A percentile compares a stretch with the other conserved stretches of the same genome.
phyloP scores from a whole-genome alignment of 2,113 vertebrate genomes.

The Hiodon alosoides region DNA sequence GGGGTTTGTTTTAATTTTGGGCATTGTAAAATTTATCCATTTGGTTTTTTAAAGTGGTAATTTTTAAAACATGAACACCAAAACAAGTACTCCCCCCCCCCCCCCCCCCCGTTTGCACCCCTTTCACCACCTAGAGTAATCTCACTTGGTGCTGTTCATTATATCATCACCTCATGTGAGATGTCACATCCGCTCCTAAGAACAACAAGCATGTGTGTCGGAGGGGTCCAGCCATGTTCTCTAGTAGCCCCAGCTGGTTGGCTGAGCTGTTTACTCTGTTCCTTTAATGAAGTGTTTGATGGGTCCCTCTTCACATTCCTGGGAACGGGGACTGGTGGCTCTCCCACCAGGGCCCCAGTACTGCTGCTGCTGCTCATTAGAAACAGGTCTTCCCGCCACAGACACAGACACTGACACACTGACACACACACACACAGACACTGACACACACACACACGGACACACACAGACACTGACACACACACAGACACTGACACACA shows the following conservation, averaged over 20 bases:
- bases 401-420: conserved; percentile 39
- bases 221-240: conserved; percentile 19
- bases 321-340: conserved; percentile 51
- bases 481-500: too few species aligned
- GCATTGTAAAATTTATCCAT: too few species aligned
- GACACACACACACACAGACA: too few species aligned
- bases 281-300: conserved; percentile 45
- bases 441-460: too few species aligned
- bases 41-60: too few species aligned
- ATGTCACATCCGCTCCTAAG: conserved; percentile 20
- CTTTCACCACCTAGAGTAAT: conserved; percentile 15
- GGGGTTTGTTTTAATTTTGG: too few species aligned
- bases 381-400: conserved; percentile 54
- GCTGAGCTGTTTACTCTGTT: conserved; percentile 35
- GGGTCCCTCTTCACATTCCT: conserved; percentile 50
- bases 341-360: conserved; percentile 24
- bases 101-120: not conserved
- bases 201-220: conserved; percentile 16
- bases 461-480: too few species aligned
- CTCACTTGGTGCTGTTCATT: conserved; percentile 16
- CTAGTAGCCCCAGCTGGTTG: conserved; percentile 21
- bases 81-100: not conserved
- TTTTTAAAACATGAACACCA: too few species aligned
- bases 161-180: conserved; percentile 23
- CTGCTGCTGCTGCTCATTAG: conserved; percentile 63